Evolutionary conservation across 2,797 vertebrate genomes (phyloP).

Genomic region (Falco berigora): DNA sequence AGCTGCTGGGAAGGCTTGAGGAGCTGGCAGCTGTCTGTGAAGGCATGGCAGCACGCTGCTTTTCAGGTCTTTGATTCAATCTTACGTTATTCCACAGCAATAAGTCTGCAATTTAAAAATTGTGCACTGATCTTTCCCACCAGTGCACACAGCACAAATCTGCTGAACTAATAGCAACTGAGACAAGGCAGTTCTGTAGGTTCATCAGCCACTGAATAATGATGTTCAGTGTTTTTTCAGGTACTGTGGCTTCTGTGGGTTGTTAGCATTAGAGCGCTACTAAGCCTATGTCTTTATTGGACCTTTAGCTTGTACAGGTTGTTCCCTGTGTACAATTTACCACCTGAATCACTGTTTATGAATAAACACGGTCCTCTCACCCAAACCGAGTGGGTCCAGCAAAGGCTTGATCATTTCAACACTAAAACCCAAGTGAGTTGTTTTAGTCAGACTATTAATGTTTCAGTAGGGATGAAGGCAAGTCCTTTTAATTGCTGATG

Average conservation of each 20-base stretch:
- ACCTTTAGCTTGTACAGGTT: not conserved
- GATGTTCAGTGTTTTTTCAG: not conserved
- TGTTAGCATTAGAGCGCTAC: not conserved
- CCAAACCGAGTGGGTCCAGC: not conserved
- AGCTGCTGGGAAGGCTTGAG: not conserved
- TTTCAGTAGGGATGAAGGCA: not conserved
- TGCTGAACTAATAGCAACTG: not conserved
- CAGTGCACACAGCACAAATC: not conserved
- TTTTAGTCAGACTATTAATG: not conserved
- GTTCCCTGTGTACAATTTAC: not conserved
- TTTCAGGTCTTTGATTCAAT: not conserved
- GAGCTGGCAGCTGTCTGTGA: not conserved
- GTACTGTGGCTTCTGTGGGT: not conserved
- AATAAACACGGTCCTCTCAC: not conserved
- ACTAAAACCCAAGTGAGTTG: not conserved
- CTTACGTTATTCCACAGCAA: not conserved
- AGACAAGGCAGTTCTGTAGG: not conserved
- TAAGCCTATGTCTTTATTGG: not conserved
- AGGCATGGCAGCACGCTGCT: accelerated
- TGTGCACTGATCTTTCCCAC: not conserved
- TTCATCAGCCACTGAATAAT: not conserved
- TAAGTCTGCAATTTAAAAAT: not conserved
- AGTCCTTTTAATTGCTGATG: not conserved
- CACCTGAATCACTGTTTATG: not conserved
- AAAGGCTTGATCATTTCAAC: not conserved